Percentiles rank a stretch among this genome's conserved stretches.
phyloP scores from a whole-genome alignment of 2,113 vertebrate species.

The Urocolius indicus region DNA sequence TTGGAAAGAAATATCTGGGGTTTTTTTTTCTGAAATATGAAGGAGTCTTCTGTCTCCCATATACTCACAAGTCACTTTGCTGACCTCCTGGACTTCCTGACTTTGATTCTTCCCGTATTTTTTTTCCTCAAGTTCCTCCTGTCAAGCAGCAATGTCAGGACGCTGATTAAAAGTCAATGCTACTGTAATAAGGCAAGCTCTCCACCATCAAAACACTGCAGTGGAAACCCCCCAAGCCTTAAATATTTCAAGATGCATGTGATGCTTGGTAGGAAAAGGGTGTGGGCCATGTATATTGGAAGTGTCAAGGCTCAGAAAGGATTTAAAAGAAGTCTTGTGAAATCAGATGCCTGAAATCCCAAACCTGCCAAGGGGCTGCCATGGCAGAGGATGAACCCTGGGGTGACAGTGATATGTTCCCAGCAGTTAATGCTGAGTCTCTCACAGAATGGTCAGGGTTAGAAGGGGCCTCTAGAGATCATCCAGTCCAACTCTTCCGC shows the following conservation, averaged over 20 bases:
- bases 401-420: neutral
- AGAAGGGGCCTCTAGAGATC: no score
- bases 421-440: neutral
- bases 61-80: neutral
- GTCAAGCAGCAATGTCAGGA: neutral
- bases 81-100: neutral
- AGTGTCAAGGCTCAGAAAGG: neutral
- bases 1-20: neutral
- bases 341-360: neutral
- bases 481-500: no score
- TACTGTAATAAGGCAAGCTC: neutral
- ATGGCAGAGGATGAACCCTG: neutral
- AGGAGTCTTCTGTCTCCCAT: neutral
- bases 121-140: neutral
- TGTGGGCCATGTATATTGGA: neutral
- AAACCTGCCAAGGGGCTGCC: neutral
- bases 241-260: neutral
- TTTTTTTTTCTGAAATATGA: neutral
- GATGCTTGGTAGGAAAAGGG: neutral
- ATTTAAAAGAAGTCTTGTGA: neutral
- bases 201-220: neutral
- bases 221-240: neutral
- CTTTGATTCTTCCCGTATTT: neutral
- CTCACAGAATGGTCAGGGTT: no score
- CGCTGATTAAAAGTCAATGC: neutral